Evolutionary conservation across 2,113 vertebrate species (phyloP), one percentile per base, ranked within the genome.

Genomic region (Aplodontia rufa): DNA sequence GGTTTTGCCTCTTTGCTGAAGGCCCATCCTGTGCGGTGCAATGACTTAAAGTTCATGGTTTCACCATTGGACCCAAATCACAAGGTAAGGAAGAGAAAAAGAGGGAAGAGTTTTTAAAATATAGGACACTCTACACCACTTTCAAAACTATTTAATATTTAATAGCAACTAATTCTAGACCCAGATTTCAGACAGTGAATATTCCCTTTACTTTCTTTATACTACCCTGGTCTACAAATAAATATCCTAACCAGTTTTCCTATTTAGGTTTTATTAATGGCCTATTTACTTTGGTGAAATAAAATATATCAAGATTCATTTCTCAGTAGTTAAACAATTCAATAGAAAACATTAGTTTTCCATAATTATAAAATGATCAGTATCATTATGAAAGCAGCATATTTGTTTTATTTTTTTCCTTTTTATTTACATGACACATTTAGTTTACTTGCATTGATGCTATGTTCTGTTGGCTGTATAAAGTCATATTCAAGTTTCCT

Each of bases 81-180:
- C 30, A 47, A 47, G 72, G 9, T n/a, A 55, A 51, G 8, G 28
- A 37, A 19, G 10, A 47, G 22, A 60, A 35, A 11, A 42, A 75
- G 80, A 84, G 7, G 26, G 40, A 71, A 55, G 2, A 71, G 19
- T 45, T 40, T n/a, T 82, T 66, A 53, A 86, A 53, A 55, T 60
- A 26, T 69, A 88, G 8, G 11, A 1, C 26, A 89, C 10, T 62
- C 71, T 24, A 71, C 66, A 40, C 32, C 26, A 55, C 26, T 66
- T 81, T 37, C 28, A 6, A 22, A 75, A 58, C 53, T 87, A 5
- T 62, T 95, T 45, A 68, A 17, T 64, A 66, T 85, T 94, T 74
- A 91, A 69, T 78, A 88, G 53, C 45, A 95, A 72, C 4, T 74
- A 64, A 88, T 74, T 91, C n/a, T 37, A 93, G 7, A 60, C 22